Conservation (phyloP, 2,797 vertebrate species). For the Urosaurus nigricauda region DNA sequence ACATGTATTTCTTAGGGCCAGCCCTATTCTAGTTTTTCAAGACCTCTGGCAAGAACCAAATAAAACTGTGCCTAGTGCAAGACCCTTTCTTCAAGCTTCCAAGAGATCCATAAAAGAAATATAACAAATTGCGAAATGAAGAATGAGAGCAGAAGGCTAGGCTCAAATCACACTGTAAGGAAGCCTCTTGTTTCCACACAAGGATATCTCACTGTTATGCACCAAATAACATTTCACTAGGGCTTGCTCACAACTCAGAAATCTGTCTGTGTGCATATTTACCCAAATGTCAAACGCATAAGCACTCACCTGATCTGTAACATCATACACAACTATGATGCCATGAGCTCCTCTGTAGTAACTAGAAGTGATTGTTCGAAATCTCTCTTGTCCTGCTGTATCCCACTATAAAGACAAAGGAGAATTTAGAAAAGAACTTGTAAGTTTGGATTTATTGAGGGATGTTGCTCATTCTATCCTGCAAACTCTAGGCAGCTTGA, state of each 20-base stretch:
- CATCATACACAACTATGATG: slow-evolving; percentile 99
- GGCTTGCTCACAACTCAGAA: not conserved
- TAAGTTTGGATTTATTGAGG: not conserved
- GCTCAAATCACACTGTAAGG: not conserved
- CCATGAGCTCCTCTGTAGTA: slow-evolving; percentile 99
- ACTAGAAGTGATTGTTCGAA: slow-evolving; percentile 98
- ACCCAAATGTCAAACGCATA: not conserved
- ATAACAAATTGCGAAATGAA: not conserved
- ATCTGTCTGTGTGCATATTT: too few relatives aligned
- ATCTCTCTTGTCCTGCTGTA: slow-evolving; percentile 97
- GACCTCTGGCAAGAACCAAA: not conserved
- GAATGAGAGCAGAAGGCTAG: not conserved
- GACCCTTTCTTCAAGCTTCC: not conserved
- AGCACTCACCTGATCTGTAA: slow-evolving; percentile 93
- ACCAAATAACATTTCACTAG: not conserved
- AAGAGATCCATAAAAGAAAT: not conserved
- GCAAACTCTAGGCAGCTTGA: not conserved
- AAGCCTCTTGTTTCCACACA: not conserved
- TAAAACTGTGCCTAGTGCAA: not conserved
- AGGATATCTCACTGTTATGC: not conserved
- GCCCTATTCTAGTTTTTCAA: not conserved
- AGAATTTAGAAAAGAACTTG: not conserved
- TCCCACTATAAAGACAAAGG: slow-evolving; percentile 87
- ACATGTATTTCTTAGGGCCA: too few relatives aligned
- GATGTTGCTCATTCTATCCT: not conserved